Evolutionary conservation across 2,797 vertebrate genomes (phyloP).

Genomic region (Pristis pectinata): DNA sequence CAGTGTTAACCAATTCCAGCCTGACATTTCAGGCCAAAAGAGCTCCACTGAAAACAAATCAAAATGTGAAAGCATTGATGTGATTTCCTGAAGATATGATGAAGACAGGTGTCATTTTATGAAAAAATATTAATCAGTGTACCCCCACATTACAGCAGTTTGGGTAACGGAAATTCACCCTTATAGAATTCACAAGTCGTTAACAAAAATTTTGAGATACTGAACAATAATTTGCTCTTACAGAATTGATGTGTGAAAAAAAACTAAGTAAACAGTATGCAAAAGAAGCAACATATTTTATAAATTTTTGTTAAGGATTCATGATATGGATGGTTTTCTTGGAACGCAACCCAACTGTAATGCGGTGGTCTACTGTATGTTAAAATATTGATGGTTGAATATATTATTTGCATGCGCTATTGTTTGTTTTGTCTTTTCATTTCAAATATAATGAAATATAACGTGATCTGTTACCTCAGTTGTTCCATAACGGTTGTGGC

Average conservation of each 20-base stretch:
- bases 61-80: neutral
- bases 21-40: neutral
- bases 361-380: neutral
- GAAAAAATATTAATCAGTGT: neutral
- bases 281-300: too few species aligned
- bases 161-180: too few species aligned
- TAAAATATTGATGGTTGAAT: neutral
- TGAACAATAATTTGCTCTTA: too few species aligned
- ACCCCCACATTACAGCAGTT: too few species aligned
- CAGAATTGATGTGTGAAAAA: too few species aligned
- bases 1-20: neutral
- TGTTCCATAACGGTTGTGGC: conserved; percentile 24
- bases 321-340: too few species aligned
- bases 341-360: too few species aligned
- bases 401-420: neutral
- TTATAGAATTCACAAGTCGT: too few species aligned
- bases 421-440: neutral
- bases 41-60: neutral
- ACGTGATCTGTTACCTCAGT: conserved; percentile 17
- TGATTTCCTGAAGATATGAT: neutral
- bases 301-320: too few species aligned
- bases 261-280: too few species aligned
- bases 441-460: neutral
- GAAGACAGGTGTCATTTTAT: neutral
- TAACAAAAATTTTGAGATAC: too few species aligned